These are phyloP conservation scores for Toxotes jaculatrix DNA, from an alignment of 2,113 vertebrate species.

Conservation along the genomic window DNA sequence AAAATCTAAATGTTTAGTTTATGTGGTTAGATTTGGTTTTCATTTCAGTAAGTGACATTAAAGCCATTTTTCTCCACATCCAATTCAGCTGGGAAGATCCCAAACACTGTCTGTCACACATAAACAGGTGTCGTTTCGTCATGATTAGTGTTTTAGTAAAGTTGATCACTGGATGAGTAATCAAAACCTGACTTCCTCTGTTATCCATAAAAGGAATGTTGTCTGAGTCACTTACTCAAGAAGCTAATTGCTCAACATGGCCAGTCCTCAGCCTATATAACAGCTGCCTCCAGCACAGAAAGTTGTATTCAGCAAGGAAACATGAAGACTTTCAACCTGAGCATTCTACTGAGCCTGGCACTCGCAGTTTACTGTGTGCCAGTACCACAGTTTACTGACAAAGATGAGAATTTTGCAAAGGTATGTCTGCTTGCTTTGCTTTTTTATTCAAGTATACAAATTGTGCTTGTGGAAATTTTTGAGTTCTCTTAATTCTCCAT, in stretches of 20 bases:
- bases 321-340: constrained; percentile 73
- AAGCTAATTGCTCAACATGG: constrained; percentile 50
- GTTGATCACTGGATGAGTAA: constrained; percentile 38
- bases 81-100: not conserved
- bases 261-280: constrained; percentile 63
- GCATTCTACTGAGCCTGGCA: constrained; percentile 67
- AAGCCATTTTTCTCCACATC: too few relatives aligned
- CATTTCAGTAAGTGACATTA: not conserved
- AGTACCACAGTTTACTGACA: constrained; percentile 3
- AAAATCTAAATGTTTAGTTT: not conserved
- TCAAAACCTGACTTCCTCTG: constrained; percentile 54
- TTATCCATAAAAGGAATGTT: constrained; percentile 41
- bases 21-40: not conserved
- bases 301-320: constrained; percentile 32
- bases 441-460: not conserved
- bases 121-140: not conserved
- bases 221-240: constrained; percentile 4
- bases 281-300: constrained; percentile 10
- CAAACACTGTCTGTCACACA: not conserved
- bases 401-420: constrained; percentile 76
- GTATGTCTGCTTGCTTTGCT: constrained; percentile 46
- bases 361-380: constrained; percentile 67
- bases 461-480: not conserved
- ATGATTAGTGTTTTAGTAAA: not conserved
- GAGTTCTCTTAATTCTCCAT: not conserved